A percentile compares a stretch with the other conserved stretches of the same genome.
These are phyloP conservation scores for Eurystomus gularis DNA, from an alignment of 2,113 vertebrate genomes.

Conservation along the genomic window DNA sequence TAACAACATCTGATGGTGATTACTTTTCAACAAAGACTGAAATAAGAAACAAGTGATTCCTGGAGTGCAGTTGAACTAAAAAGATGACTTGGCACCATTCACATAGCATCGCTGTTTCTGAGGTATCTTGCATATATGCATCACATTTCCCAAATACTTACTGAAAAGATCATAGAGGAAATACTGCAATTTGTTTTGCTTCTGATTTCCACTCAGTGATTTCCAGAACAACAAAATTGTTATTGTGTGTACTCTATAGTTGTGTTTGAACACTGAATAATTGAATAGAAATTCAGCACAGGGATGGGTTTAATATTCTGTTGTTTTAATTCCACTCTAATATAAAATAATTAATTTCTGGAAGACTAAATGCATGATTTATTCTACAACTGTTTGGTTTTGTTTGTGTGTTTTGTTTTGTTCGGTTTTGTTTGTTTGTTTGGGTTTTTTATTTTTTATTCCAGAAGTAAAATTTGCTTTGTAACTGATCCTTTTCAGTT, in stretches of 20 bases:
- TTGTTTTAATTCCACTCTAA: not conserved
- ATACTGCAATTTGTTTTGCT: not conserved
- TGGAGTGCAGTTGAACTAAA: fast-evolving
- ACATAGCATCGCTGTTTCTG: not conserved
- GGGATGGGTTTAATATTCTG: not conserved
- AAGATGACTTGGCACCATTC: not conserved
- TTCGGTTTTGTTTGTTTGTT: not conserved
- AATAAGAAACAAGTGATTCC: not conserved
- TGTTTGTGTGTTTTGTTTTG: not conserved
- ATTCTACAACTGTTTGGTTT: not conserved
- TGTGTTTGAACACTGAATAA: not conserved
- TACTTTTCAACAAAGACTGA: not conserved
- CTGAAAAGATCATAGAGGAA: not conserved
- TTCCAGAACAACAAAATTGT: not conserved
- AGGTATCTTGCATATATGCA: not conserved
- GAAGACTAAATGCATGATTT: not conserved
- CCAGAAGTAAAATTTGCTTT: not conserved
- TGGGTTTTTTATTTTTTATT: not conserved
- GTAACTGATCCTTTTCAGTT: not conserved
- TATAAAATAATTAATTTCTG: not conserved
- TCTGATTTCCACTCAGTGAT: not conserved
- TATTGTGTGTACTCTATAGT: not conserved
- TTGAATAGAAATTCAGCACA: not conserved
- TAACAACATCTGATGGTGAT: not conserved
- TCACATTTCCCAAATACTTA: not conserved